Conservation (phyloP, 2,113 vertebrate species). For the Chrysochloris asiatica region DNA sequence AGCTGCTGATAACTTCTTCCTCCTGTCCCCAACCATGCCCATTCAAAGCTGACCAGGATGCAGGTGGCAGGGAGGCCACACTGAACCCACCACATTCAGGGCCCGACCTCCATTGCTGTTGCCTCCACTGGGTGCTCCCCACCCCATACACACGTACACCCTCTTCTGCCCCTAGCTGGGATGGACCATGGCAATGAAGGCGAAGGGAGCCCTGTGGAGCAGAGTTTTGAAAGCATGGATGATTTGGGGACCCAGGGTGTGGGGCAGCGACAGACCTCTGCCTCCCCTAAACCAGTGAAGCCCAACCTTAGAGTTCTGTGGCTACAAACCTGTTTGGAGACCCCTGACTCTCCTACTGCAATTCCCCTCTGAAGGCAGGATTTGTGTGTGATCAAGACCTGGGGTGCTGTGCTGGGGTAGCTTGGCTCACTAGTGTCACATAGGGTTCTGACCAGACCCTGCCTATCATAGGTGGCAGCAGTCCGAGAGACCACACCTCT, state of each 20-base stretch:
- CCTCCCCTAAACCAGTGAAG: neutral
- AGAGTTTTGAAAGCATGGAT: accelerated
- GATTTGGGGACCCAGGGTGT: accelerated
- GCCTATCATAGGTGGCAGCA: neutral
- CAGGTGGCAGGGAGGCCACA: neutral
- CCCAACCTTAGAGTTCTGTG: neutral
- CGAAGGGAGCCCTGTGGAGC: neutral
- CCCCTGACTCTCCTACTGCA: no score
- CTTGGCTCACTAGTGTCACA: neutral
- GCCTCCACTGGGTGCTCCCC: no score
- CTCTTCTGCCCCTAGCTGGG: neutral
- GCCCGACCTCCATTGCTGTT: neutral
- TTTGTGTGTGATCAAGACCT: accelerated
- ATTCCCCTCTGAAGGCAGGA: neutral
- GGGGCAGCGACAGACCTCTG: neutral
- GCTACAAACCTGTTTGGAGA: no score
- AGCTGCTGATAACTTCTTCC: neutral
- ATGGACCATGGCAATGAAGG: neutral
- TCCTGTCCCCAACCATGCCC: neutral
- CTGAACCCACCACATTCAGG: neutral
- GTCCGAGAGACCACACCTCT: neutral
- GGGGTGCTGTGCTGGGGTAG: neutral
- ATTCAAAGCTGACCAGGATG: neutral
- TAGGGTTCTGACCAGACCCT: neutral
- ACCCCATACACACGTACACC: neutral